Conservation (phyloP, 2,797 vertebrate species). For the Molossus alvarezi region DNA sequence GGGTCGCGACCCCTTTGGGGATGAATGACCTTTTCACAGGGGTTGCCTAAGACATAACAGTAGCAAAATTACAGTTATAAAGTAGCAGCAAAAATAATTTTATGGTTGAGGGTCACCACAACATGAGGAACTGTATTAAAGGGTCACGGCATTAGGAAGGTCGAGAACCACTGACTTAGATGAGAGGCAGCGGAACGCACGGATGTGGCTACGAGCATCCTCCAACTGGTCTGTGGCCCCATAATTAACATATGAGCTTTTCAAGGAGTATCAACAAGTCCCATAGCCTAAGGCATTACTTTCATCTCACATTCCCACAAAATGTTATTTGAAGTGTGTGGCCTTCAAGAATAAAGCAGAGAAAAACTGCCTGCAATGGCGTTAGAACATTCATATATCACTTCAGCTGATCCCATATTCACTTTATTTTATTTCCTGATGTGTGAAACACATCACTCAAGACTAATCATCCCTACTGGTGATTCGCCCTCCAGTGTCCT, state of each 20-base stretch:
- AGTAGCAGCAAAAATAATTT: no score
- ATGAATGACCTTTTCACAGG: no score
- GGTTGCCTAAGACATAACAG: no score
- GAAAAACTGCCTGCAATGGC: constrained; percentile 62
- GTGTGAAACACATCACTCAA: constrained; percentile 64
- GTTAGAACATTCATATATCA: constrained; percentile 56
- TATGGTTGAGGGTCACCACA: no score
- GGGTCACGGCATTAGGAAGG: no score
- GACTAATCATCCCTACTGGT: constrained; percentile 75
- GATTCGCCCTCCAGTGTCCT: constrained; percentile 80
- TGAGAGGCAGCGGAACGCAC: not conserved
- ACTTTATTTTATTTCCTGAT: constrained; percentile 78
- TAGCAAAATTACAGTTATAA: no score
- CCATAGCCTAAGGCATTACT: not conserved
- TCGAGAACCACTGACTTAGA: not conserved
- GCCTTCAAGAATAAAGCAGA: constrained; percentile 60
- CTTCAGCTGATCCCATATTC: constrained; percentile 67
- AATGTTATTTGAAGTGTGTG: constrained; percentile 71
- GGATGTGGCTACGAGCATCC: not conserved
- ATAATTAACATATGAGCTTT: not conserved
- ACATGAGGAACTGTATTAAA: no score
- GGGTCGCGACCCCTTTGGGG: no score
- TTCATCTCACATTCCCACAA: constrained; percentile 64
- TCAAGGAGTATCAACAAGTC: not conserved
- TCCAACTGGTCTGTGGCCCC: not conserved